These are phyloP conservation scores for Prosopocoilus inquinatus DNA, from an alignment of 2,888 invertebrate genomes.

Conservation along the genomic window DNA sequence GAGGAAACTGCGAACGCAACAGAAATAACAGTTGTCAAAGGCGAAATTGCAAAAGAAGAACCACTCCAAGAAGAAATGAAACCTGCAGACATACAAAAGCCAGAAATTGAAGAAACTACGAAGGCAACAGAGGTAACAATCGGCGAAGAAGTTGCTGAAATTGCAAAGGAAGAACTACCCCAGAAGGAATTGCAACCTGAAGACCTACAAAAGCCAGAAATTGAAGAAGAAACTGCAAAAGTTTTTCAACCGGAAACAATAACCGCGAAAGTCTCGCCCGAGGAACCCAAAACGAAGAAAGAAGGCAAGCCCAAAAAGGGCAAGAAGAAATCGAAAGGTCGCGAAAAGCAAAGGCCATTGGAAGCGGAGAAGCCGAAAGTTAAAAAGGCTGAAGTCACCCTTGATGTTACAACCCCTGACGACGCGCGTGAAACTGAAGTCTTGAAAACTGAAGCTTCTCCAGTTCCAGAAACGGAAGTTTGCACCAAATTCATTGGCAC, in stretches of 20 bases:
- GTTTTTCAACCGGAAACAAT: not conserved
- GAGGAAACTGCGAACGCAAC: not conserved
- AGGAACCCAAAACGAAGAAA: not conserved
- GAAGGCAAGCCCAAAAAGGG: not conserved
- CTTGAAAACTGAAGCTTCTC: too few relatives aligned
- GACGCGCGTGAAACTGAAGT: too few relatives aligned
- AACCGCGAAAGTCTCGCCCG: not conserved
- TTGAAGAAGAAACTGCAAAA: too few relatives aligned
- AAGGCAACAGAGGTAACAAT: too few relatives aligned
- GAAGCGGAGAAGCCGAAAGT: not conserved
- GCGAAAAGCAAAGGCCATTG: not conserved
- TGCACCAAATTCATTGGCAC: too few relatives aligned
- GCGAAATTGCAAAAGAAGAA: not conserved
- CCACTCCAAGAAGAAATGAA: not conserved
- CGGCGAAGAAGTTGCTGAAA: too few relatives aligned
- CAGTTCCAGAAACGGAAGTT: too few relatives aligned
- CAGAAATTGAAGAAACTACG: not conserved
- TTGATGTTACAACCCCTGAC: too few relatives aligned
- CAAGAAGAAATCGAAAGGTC: not conserved
- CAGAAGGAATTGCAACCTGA: not conserved
- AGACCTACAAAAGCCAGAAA: not conserved
- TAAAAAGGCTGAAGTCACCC: too few relatives aligned
- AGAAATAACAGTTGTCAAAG: not conserved
- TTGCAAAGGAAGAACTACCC: too few relatives aligned
- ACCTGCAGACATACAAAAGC: not conserved